Percentiles rank a stretch among this genome's conserved stretches.
phyloP scores from a whole-genome alignment of 2,888 invertebrate species.

The Baccha elongata region DNA sequence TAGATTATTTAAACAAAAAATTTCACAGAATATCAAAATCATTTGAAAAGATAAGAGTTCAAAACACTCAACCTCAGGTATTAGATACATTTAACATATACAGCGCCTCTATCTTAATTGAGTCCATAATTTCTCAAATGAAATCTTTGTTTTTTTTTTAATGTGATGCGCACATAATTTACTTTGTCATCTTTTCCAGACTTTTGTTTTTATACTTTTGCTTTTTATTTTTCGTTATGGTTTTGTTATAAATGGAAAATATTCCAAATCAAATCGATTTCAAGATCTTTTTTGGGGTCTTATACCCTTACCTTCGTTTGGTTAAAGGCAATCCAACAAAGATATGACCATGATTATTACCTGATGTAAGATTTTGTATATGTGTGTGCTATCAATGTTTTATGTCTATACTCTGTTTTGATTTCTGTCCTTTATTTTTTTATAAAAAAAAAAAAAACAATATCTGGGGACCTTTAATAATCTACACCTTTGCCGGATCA shows the following conservation, averaged over 20 bases:
- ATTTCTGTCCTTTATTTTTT: slow-evolving; percentile 64
- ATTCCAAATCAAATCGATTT: slow-evolving; percentile 63
- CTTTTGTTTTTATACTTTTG: slow-evolving; percentile 44
- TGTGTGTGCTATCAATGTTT: slow-evolving; percentile 64
- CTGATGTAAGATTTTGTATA: neutral
- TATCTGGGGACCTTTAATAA: slow-evolving; percentile 57
- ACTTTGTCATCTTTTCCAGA: slow-evolving; percentile 52
- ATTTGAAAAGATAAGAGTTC: slow-evolving; percentile 27
- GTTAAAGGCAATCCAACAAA: slow-evolving; percentile 46
- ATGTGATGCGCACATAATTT: slow-evolving; percentile 55
- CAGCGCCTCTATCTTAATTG: slow-evolving; percentile 71
- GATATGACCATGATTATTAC: slow-evolving; percentile 68
- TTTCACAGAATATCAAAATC: slow-evolving; percentile 41
- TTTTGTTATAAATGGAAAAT: slow-evolving; percentile 45
- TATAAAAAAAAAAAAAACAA: no score
- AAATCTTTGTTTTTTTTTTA: slow-evolving; percentile 35
- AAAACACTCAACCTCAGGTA: slow-evolving; percentile 40
- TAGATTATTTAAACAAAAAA: slow-evolving; percentile 16
- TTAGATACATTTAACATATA: slow-evolving; percentile 27
- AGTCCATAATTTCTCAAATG: slow-evolving; percentile 54
- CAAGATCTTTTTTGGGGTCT: slow-evolving; percentile 36
- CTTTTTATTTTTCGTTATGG: slow-evolving; percentile 39
- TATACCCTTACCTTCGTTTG: slow-evolving; percentile 16
- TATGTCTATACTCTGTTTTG: slow-evolving; percentile 67
- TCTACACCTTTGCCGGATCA: slow-evolving; percentile 71